Evolutionary conservation across 1,140 invertebrate species (phyloP).

Genomic region (Dendroctonus valens): DNA sequence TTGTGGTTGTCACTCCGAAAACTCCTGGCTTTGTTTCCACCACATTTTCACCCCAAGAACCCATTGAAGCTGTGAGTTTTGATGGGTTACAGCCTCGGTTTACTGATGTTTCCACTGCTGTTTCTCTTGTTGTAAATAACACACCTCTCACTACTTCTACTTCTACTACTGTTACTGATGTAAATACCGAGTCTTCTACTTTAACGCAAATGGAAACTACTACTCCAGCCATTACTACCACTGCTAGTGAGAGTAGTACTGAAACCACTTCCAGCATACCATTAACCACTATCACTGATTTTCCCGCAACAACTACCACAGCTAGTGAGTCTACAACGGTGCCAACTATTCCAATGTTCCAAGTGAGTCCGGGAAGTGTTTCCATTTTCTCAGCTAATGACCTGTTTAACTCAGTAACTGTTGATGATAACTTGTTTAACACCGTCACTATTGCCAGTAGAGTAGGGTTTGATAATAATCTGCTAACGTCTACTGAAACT

Average conservation of each 20-base stretch:
- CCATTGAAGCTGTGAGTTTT: slow-evolving; percentile 21
- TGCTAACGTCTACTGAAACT: slow-evolving; percentile 30
- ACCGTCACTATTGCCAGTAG: slow-evolving; percentile 43
- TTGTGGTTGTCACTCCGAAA: slow-evolving; percentile 45
- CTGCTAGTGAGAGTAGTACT: not conserved
- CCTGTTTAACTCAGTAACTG: slow-evolving; percentile 49
- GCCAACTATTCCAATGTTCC: slow-evolving; percentile 36
- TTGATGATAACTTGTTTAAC: slow-evolving; percentile 44
- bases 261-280: not conserved
- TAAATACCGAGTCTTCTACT: slow-evolving; percentile 15
- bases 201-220: slow-evolving; percentile 3
- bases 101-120: slow-evolving; percentile 23
- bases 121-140: not conserved
- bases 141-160: not conserved
- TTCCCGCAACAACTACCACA: not conserved
- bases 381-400: slow-evolving; percentile 47
- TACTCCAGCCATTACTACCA: not conserved
- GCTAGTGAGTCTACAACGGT: slow-evolving; percentile 4
- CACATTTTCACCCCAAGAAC: slow-evolving; percentile 24
- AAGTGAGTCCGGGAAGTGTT: slow-evolving; percentile 47
- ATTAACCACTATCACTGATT: not conserved
- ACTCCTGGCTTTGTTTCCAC: slow-evolving; percentile 21
- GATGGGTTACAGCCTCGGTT: slow-evolving; percentile 18
- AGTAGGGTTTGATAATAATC: slow-evolving; percentile 37
- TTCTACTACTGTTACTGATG: slow-evolving; percentile 2